A percentile compares a stretch with the other conserved stretches of the same genome.
Evolutionary conservation across 2,113 vertebrate species (phyloP).

Genomic region (Polypterus senegalus): DNA sequence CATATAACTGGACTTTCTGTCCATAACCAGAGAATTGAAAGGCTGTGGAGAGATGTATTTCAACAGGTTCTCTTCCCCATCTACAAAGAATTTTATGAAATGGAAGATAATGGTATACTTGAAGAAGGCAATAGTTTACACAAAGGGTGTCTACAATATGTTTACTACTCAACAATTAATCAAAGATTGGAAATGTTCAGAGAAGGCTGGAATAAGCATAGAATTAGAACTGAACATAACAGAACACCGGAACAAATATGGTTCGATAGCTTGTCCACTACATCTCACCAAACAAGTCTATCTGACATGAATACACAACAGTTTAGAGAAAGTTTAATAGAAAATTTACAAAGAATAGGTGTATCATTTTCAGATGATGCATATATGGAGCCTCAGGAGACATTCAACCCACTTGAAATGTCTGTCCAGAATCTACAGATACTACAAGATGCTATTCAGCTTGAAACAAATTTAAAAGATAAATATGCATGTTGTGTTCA

Average conservation of each 20-base stretch:
- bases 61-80: too few species aligned
- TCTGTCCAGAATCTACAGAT: background rate
- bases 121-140: too few species aligned
- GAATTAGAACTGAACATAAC: constrained; percentile 1
- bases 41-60: too few species aligned
- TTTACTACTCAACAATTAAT: too few species aligned
- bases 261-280: background rate
- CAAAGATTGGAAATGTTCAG: too few species aligned
- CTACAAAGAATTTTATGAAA: too few species aligned
- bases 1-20: too few species aligned
- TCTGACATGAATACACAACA: background rate
- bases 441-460: background rate
- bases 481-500: background rate
- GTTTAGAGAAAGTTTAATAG: background rate
- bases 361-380: background rate
- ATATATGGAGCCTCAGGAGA: background rate
- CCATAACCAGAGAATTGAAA: too few species aligned
- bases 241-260: constrained; percentile 2
- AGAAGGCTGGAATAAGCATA: constrained; percentile 3
- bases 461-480: background rate
- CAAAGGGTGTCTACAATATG: too few species aligned
- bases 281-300: background rate
- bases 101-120: too few species aligned
- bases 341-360: constrained; percentile 4
- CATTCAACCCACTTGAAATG: background rate